A percentile compares a stretch with the other conserved stretches of the same genome.
Conservation (phyloP, 2,113 vertebrate genomes). For the Lepisosteus oculatus region DNA sequence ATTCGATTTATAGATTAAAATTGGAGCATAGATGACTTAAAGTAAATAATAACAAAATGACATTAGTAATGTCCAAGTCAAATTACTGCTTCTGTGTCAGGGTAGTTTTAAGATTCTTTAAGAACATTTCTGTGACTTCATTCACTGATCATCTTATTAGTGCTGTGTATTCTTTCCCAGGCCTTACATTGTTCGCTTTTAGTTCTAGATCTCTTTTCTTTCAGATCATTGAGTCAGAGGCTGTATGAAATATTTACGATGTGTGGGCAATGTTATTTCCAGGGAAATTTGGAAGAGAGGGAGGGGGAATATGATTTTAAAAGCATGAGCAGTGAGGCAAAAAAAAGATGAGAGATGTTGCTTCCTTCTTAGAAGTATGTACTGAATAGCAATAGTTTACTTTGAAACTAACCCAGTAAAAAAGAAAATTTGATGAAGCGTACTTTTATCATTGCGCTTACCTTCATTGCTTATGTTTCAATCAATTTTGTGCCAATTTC, state of each 20-base stretch:
- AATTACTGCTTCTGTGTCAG: no score
- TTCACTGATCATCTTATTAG: constrained; percentile 24
- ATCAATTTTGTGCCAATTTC: constrained; percentile 33
- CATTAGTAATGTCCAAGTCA: no score
- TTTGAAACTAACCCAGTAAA: constrained; percentile 50
- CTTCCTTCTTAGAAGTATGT: constrained; percentile 35
- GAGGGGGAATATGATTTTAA: constrained; percentile 51
- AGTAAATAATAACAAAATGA: no score
- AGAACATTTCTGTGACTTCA: constrained; percentile 14
- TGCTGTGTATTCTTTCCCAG: constrained; percentile 16
- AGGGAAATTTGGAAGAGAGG: constrained; percentile 48
- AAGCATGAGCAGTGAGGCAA: constrained; percentile 38
- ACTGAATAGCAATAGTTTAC: constrained; percentile 54
- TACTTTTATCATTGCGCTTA: constrained; percentile 30
- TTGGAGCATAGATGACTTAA: no score
- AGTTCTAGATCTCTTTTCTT: constrained; percentile 27
- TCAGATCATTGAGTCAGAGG: constrained; percentile 60
- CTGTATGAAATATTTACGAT: constrained; percentile 67
- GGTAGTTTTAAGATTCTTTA: no score
- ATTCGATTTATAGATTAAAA: no score
- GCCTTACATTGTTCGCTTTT: constrained; percentile 22
- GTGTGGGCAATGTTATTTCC: constrained; percentile 60
- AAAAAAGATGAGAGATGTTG: constrained; percentile 49
- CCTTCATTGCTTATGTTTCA: constrained; percentile 27
- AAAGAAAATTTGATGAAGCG: constrained; percentile 53